phyloP scores from a whole-genome alignment of 2,888 invertebrate species.

The Cephus nigrinus region DNA sequence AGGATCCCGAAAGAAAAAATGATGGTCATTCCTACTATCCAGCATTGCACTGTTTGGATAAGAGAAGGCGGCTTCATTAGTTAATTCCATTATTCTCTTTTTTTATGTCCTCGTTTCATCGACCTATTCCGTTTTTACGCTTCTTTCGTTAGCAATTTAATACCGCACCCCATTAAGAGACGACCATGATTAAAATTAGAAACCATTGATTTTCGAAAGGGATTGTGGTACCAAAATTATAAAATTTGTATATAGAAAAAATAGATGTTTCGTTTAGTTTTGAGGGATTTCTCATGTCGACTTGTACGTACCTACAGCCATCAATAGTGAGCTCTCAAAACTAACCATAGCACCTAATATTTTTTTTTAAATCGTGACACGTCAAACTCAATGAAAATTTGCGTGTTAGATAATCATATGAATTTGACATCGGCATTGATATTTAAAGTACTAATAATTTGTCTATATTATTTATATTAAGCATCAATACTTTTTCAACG shows the following conservation, averaged over 20 bases:
- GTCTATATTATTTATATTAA: too few relatives aligned
- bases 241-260: background rate
- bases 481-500: too few relatives aligned
- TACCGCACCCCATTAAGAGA: slow-evolving; percentile 21
- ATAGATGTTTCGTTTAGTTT: background rate
- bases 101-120: background rate
- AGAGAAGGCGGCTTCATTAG: slow-evolving; percentile 16
- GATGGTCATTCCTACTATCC: background rate
- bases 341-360: too few relatives aligned
- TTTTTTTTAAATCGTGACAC: too few relatives aligned
- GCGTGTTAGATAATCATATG: background rate
- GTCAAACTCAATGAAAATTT: background rate
- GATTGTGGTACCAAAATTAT: background rate
- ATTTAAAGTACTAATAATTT: too few relatives aligned
- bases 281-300: too few relatives aligned
- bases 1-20: background rate
- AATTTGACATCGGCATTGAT: background rate
- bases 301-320: too few relatives aligned
- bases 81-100: slow-evolving; percentile 6
- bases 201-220: background rate
- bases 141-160: slow-evolving; percentile 16
- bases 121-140: background rate
- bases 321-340: too few relatives aligned
- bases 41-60: background rate
- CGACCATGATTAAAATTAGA: slow-evolving; percentile 10